Base-by-base conservation (phyloP, 2,797 vertebrate species). In the Esox lucius region DNA sequence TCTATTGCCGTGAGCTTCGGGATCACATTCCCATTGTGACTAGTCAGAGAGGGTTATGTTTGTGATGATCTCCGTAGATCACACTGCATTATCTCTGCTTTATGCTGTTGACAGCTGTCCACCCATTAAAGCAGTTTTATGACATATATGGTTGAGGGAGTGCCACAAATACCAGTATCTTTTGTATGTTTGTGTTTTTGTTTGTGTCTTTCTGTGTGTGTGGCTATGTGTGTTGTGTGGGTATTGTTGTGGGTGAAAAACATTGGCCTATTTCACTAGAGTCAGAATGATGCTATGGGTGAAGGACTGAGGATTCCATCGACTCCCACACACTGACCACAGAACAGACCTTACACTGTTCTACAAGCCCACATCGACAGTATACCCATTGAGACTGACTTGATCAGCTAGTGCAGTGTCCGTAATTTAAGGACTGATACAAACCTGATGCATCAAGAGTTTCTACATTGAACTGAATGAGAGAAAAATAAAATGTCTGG, bases 271-370 rank as follows among this genome's bases (percentile, higher is more conserved):
- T 31, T 31, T 28, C 7, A 11, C 4, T 16, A n/a, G 62, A 17
- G 7, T 39, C 28, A 24, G 65, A 28, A 8, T 16, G 42, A 48
- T 15, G 17, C 46, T 56, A 19, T 65, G 15, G 61, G 5, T 51
- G 35, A 46, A 48, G 46, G 75, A 59, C 74, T 66, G 46, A 85
- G 66, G 22, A 87, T 86, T 87, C 83, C 85, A 46, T 11, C 24
- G 24, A 59, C 70, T 1, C 85, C 86, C 78, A 80, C 83, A 19
- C 9, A 19, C 35, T 13, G n/a, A 51, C 46, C 68, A 51, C 79
- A 46, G 53, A 73, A 79, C 61, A 24, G 19, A 31, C 53, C n/a
- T 51, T 9, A 24, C 68, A 51, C 42, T 77, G n/a, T 49, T 79
- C 46, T 16, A 24, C n/a, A 22, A 72, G 78, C 72, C 17, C 5